Conservation (phyloP, 1,140 invertebrate genomes). For the Chlorops oryzae region DNA sequence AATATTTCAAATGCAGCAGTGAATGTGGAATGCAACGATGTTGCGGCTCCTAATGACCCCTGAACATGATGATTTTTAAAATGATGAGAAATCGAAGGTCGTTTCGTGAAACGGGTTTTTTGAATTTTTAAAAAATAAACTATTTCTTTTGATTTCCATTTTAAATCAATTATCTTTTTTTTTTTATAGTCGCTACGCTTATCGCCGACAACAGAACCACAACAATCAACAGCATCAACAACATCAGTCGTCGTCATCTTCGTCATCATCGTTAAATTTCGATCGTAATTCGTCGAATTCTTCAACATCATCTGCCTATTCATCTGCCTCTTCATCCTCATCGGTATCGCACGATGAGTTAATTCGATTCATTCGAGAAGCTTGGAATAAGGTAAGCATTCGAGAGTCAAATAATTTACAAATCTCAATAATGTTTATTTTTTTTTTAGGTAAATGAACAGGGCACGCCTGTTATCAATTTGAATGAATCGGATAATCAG, state of each 20-base stretch:
- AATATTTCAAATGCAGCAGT: too few relatives aligned
- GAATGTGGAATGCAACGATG: too few relatives aligned
- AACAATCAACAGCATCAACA: constrained; percentile 20
- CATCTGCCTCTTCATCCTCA: constrained; percentile 14
- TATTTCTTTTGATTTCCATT: neutral
- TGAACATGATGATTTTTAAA: too few relatives aligned
- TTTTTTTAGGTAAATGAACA: constrained; percentile 35
- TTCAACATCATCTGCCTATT: constrained; percentile 14
- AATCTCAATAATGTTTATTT: constrained; percentile 2
- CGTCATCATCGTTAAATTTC: constrained; percentile 22
- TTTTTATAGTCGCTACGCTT: constrained; percentile 33
- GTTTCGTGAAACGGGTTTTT: too few relatives aligned
- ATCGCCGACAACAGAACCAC: constrained; percentile 35
- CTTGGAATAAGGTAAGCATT: constrained; percentile 44
- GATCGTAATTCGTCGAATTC: constrained; percentile 30
- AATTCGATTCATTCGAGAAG: constrained; percentile 42
- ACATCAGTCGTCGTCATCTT: constrained; percentile 24
- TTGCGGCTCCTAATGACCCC: too few relatives aligned
- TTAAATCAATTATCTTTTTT: neutral
- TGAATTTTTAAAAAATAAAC: too few relatives aligned
- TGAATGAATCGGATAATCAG: constrained; percentile 43
- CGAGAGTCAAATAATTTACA: too few relatives aligned
- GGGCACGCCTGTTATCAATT: constrained; percentile 32
- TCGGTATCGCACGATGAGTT: constrained; percentile 44
- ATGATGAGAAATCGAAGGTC: too few relatives aligned